Evolutionary conservation across 2,797 vertebrate species (phyloP), one percentile per base, ranked within the genome.

Genomic region (Channa striata): DNA sequence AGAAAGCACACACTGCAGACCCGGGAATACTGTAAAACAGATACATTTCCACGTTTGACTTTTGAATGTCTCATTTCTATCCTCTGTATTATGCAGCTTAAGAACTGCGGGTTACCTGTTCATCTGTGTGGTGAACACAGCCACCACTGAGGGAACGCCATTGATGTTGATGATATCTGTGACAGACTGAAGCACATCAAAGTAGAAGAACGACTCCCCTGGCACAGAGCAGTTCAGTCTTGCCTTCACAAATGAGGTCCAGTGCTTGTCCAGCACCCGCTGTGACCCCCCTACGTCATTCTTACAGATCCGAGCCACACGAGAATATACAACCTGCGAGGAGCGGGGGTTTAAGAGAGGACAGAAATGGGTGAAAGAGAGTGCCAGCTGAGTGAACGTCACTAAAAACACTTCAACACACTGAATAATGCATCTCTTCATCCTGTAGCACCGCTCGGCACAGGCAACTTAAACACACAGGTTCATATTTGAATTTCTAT

Each of bases 191-290:
- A 99, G 95, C 30, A 99, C 97, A 59, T 99, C 97, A 6, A 99
- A 99, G 92, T 99, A 99, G 93, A 99, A 99, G 89, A 99, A 98
- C 0, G 98, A 99, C 90, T 99, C 98, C 56, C 98, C 98, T 0
- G 98, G 97, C 73, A 99, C 97, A 0, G 98, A 99, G 77, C 98
- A 99, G 90, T 99, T 99, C 43, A 99, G 95, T 20, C 98, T 93
- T 11, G 98, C 97, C 88, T 99, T 99, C 64, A 98, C 93, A 49
- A 99, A 99, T 0, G 98, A 99, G 0, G 98, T 99, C 98, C 98
- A 99, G 67, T 99, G 97, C 86, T 98, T 99, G 84, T 99, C 98
- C 70, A 99, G 91, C 62, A 99, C 98, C 47, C 98, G 94, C 80
- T 99, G 97, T 20, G 98, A 99, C 21, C 98, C 98, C 0, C 98